Percentiles rank a stretch among this genome's conserved stretches.
phyloP scores from a whole-genome alignment of 2,797 vertebrate species.

The Crypturellus tataupa region DNA sequence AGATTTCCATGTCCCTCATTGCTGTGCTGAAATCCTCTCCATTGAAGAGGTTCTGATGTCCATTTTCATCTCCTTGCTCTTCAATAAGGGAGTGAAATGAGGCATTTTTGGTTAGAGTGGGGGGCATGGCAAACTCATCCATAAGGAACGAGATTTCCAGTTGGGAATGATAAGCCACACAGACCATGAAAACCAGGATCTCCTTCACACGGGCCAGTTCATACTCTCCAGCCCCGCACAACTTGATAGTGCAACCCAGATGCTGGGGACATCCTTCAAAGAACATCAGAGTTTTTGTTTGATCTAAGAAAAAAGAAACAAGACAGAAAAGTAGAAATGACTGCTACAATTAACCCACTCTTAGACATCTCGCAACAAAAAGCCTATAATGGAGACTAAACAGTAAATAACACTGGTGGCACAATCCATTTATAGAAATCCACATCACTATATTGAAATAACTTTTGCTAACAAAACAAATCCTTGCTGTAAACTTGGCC shows the following conservation, averaged over 20 bases:
- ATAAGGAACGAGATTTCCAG: slow-evolving; percentile 99
- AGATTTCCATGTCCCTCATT: slow-evolving; percentile 76
- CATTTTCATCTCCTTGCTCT: slow-evolving; percentile 76
- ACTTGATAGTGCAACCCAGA: slow-evolving; percentile 95
- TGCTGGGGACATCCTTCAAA: slow-evolving; percentile 95
- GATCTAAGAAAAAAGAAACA: slow-evolving; percentile 79
- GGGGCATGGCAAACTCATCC: slow-evolving; percentile 99
- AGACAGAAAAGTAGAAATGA: background rate
- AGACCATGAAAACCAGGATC: slow-evolving; percentile 96
- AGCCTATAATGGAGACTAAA: background rate
- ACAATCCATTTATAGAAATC: background rate
- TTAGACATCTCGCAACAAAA: background rate
- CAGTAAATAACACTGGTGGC: background rate
- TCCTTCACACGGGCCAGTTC: slow-evolving; percentile 97
- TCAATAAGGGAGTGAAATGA: slow-evolving; percentile 92
- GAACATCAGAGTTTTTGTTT: slow-evolving; percentile 95
- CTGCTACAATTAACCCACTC: background rate
- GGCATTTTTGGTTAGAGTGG: slow-evolving; percentile 86
- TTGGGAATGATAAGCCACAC: slow-evolving; percentile 97
- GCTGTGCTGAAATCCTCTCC: slow-evolving; percentile 70
- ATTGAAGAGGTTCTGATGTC: slow-evolving; percentile 67
- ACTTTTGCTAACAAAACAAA: background rate
- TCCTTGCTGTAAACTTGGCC: background rate
- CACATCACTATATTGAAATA: background rate
- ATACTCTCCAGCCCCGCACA: slow-evolving; percentile 93